These are phyloP conservation scores for Dromaius novaehollandiae DNA, from an alignment of 2,113 vertebrate species.

Conservation along the genomic window DNA sequence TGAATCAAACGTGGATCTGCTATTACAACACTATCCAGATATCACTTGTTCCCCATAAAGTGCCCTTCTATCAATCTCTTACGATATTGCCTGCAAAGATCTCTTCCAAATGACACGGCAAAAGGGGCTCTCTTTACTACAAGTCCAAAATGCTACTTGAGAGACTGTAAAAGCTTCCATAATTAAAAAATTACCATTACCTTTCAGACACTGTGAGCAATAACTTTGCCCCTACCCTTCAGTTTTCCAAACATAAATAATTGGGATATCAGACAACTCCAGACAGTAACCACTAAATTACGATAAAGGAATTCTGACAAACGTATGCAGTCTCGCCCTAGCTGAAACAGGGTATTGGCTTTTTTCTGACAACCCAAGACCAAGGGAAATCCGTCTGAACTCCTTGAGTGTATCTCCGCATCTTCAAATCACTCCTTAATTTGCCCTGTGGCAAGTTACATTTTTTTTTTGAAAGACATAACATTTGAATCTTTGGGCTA, in stretches of 20 bases:
- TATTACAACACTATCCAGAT: not conserved
- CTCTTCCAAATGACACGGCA: not conserved
- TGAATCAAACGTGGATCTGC: not conserved
- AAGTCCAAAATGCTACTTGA: not conserved
- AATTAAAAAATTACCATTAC: not conserved
- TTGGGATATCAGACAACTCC: not conserved
- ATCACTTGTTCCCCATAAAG: not conserved
- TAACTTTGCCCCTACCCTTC: not conserved
- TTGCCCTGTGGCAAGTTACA: not conserved
- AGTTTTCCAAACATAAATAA: not conserved
- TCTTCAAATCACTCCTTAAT: not conserved
- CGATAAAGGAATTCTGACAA: rapidly evolving
- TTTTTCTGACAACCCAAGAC: not conserved
- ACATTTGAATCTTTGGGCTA: not conserved
- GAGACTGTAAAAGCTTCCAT: not conserved
- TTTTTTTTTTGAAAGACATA: not conserved
- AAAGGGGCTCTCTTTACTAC: not conserved
- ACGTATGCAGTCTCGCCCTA: not conserved
- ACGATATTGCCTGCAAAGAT: not conserved
- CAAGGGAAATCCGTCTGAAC: not conserved
- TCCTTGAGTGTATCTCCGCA: rapidly evolving
- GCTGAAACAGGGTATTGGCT: not conserved
- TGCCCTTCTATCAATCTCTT: not conserved
- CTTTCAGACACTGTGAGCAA: not conserved
- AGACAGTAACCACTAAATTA: not conserved